These are phyloP conservation scores for Cataglyphis altisquamis DNA, from an alignment of 2,888 invertebrate species.

Conservation along the genomic window DNA sequence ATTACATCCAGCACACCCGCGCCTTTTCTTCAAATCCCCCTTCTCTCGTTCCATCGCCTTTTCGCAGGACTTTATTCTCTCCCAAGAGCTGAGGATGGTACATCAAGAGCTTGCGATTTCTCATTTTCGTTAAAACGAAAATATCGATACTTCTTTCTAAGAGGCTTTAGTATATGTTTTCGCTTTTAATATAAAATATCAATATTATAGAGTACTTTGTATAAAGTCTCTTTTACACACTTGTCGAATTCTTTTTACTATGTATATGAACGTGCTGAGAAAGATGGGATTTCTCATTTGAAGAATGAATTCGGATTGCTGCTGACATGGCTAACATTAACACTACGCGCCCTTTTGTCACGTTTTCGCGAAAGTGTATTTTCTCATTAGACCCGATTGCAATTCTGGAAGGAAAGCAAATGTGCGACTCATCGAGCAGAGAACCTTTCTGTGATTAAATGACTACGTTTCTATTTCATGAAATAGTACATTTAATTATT, in stretches of 20 bases:
- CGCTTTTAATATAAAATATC: constrained; percentile 10
- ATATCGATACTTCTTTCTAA: constrained; percentile 24
- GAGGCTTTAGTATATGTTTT: not conserved
- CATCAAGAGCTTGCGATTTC: constrained; percentile 36
- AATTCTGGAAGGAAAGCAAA: constrained; percentile 67
- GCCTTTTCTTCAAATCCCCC: constrained; percentile 52
- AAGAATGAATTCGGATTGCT: constrained; percentile 75
- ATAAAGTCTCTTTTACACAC: too few species aligned
- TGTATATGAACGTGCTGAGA: constrained; percentile 33
- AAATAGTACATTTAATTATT: constrained; percentile 53
- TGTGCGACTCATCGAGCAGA: constrained; percentile 53
- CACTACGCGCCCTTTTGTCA: constrained; percentile 73
- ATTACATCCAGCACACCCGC: constrained; percentile 65
- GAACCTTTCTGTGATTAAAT: constrained; percentile 59
- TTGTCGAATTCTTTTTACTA: not conserved
- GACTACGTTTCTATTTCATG: constrained; percentile 47
- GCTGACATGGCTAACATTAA: constrained; percentile 72
- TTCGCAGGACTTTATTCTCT: constrained; percentile 48
- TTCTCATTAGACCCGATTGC: constrained; percentile 74
- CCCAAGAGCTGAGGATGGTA: constrained; percentile 45
- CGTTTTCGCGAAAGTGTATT: constrained; percentile 76
- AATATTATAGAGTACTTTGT: not conserved
- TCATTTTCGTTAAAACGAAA: constrained; percentile 33
- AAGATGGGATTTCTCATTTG: constrained; percentile 77
- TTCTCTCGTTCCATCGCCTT: constrained; percentile 44